A percentile compares a stretch with the other conserved stretches of the same genome.
Conservation (phyloP, 2,113 vertebrate species). For the Pterophyllum scalare region DNA sequence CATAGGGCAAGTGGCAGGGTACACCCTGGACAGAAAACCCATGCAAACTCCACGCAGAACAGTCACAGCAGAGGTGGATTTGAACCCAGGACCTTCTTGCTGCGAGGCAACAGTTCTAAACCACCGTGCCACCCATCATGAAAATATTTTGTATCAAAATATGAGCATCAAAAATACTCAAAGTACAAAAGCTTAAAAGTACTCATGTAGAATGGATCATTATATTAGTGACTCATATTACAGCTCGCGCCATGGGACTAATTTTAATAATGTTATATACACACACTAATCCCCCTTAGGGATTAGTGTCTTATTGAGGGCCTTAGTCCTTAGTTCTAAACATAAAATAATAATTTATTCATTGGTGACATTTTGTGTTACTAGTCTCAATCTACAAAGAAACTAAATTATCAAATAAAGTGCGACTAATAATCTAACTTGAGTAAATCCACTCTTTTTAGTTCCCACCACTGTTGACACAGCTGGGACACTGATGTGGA, state of each 20-base stretch:
- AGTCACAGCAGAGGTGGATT: no score
- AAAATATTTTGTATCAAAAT: background rate
- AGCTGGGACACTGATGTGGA: conserved; percentile 2
- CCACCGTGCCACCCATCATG: background rate
- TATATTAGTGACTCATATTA: background rate
- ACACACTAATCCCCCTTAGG: background rate
- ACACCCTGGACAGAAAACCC: no score
- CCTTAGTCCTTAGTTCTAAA: background rate
- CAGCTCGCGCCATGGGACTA: background rate
- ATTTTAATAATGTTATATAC: background rate
- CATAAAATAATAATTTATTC: background rate
- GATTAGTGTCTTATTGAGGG: background rate
- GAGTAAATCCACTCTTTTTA: background rate
- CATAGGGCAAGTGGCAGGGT: no score
- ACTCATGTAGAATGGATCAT: background rate
- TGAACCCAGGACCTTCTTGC: no score
- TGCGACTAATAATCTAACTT: background rate
- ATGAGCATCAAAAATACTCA: background rate
- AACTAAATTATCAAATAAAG: background rate
- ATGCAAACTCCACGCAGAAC: no score
- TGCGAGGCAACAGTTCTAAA: no score
- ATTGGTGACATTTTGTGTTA: background rate
- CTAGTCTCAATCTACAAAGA: background rate
- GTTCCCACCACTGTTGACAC: conserved; percentile 9
- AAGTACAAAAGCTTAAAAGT: background rate